phyloP scores from a whole-genome alignment of 2,888 invertebrate species.

The Eugnorisma glareosa region DNA sequence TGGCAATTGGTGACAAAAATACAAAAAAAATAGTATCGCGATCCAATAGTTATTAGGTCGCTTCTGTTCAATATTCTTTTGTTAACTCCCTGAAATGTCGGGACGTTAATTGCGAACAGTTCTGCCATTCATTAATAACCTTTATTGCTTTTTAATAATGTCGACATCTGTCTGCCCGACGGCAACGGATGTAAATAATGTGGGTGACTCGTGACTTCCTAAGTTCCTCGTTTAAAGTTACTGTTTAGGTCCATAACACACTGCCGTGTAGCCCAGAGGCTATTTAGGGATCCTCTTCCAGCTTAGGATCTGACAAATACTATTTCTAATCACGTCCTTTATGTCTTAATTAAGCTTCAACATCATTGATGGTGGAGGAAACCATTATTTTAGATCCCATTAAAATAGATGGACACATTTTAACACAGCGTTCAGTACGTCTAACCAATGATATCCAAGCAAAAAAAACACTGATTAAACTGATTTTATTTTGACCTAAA shows the following conservation, averaged over 20 bases:
- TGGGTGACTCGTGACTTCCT: conserved; percentile 44
- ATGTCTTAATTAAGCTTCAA: neutral
- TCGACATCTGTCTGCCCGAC: conserved; percentile 51
- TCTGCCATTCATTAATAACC: conserved; percentile 73
- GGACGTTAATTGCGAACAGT: conserved; percentile 71
- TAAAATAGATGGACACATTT: too few relatives aligned
- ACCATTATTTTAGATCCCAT: too few relatives aligned
- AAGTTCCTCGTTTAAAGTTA: conserved; percentile 38
- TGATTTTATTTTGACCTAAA: too few relatives aligned
- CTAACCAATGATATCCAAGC: too few relatives aligned
- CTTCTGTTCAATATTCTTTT: conserved; percentile 40
- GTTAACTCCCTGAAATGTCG: conserved; percentile 32
- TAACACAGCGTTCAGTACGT: too few relatives aligned
- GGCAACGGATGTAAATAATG: conserved; percentile 52
- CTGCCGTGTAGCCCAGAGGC: neutral
- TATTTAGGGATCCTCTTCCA: neutral
- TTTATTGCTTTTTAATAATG: conserved; percentile 71
- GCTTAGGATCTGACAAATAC: neutral
- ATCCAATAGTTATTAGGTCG: conserved; percentile 24
- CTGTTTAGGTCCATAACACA: neutral
- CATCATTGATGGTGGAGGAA: neutral
- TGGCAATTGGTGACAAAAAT: neutral
- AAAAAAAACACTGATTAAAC: too few relatives aligned
- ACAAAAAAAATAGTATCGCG: conserved; percentile 13
- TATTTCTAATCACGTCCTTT: too few relatives aligned